phyloP scores from a whole-genome alignment of 2,113 vertebrate species.

The Ictalurus punctatus region DNA sequence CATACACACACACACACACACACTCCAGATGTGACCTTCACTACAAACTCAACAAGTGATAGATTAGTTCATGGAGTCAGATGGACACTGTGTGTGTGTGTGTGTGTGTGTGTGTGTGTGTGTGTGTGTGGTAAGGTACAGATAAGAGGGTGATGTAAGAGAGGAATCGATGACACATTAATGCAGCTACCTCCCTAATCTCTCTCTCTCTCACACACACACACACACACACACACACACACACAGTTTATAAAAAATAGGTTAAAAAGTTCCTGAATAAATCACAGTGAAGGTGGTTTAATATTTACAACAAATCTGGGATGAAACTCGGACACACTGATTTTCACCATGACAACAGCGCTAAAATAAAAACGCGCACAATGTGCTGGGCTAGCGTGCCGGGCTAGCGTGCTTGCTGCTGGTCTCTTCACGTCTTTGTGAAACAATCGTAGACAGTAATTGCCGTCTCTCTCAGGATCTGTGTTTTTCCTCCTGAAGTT shows the following conservation, averaged over 20 bases:
- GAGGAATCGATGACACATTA: conserved; percentile 1
- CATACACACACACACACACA: background rate
- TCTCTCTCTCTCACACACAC: background rate
- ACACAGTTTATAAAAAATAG: background rate
- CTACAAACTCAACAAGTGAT: conserved; percentile 14
- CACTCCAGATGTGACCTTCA: background rate
- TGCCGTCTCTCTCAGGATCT: background rate
- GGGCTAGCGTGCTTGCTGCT: too few relatives aligned
- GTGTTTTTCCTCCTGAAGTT: too few relatives aligned
- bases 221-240: background rate
- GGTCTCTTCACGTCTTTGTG: too few relatives aligned
- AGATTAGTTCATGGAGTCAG: background rate
- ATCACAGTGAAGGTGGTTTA: background rate
- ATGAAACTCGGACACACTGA: background rate
- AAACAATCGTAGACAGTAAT: too few relatives aligned
- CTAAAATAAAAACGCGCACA: background rate
- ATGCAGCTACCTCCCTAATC: background rate
- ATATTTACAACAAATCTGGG: background rate
- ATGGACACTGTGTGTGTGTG: background rate
- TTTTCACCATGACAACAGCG: background rate
- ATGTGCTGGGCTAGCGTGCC: too few relatives aligned
- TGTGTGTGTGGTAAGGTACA: background rate
- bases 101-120: background rate
- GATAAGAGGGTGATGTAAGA: background rate
- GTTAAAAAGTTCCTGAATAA: background rate